Percentiles rank a stretch among this genome's conserved stretches.
These are phyloP conservation scores for Cyanocitta stelleri DNA, from an alignment of 2,113 vertebrate species.

Conservation along the genomic window DNA sequence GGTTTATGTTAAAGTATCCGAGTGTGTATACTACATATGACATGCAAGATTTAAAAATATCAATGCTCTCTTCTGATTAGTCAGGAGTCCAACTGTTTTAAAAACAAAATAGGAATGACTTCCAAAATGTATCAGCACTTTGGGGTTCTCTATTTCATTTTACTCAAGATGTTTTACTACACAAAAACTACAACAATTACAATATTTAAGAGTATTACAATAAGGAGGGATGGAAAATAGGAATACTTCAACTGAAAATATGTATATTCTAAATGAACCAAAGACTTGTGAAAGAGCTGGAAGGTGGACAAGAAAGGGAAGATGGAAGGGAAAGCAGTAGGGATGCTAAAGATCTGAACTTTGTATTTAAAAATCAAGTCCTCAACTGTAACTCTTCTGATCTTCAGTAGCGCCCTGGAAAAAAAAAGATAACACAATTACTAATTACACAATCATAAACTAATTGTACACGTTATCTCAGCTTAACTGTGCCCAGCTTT, in stretches of 20 bases:
- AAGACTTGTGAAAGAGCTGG: constrained; percentile 4
- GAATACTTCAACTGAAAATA: constrained; percentile 62
- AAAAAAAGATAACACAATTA: background rate
- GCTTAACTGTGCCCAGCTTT: background rate
- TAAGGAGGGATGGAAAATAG: constrained; percentile 62
- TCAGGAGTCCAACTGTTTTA: constrained; percentile 54
- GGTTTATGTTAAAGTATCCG: constrained; percentile 56
- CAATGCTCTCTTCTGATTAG: constrained; percentile 48
- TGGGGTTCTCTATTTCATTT: constrained; percentile 53
- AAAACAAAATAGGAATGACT: constrained; percentile 58
- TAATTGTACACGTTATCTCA: background rate
- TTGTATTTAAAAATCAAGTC: constrained; percentile 57
- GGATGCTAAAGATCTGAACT: constrained; percentile 51
- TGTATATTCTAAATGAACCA: constrained; percentile 63
- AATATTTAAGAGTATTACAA: constrained; percentile 69
- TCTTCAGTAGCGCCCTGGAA: constrained; percentile 79
- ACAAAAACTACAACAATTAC: constrained; percentile 73
- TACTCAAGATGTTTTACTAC: constrained; percentile 64
- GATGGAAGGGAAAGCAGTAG: constrained; percentile 12
- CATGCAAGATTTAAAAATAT: constrained; percentile 68
- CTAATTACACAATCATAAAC: background rate
- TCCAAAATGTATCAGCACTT: constrained; percentile 66
- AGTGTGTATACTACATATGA: constrained; percentile 59
- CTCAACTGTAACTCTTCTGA: constrained; percentile 38
- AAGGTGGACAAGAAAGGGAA: background rate